phyloP scores from a whole-genome alignment of 2,888 invertebrate species.

The Pollenia labialis region DNA sequence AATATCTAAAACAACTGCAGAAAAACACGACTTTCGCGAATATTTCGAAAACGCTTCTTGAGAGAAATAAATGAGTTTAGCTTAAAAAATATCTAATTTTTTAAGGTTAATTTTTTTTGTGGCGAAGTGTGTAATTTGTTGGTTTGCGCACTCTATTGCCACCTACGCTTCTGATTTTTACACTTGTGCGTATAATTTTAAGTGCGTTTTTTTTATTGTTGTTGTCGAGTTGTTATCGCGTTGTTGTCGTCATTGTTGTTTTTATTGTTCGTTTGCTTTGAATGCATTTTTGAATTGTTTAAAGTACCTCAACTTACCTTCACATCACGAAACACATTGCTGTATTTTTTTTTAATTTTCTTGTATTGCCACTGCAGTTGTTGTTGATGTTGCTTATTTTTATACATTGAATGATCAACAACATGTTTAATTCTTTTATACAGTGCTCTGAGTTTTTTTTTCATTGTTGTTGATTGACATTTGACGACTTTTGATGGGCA shows the following conservation, averaged over 20 bases:
- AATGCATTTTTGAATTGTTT: conserved; percentile 53
- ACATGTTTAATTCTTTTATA: conserved; percentile 49
- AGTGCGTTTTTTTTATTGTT: conserved; percentile 44
- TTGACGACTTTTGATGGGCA: conserved; percentile 79
- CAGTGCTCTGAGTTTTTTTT: conserved; percentile 58
- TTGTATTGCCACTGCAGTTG: conserved; percentile 33
- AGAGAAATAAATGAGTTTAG: too few species aligned
- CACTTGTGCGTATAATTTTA: conserved; percentile 57
- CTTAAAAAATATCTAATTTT: too few species aligned
- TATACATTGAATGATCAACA: conserved; percentile 50
- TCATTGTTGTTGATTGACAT: conserved; percentile 78
- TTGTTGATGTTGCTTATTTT: conserved; percentile 25
- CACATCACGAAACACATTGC: conserved; percentile 63
- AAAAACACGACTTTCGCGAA: too few species aligned
- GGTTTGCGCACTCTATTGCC: not conserved
- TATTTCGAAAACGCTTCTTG: too few species aligned
- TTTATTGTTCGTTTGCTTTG: conserved; percentile 43
- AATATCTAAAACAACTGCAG: too few species aligned
- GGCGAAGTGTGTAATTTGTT: too few species aligned
- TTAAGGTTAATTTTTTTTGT: too few species aligned
- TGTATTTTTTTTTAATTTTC: conserved; percentile 24
- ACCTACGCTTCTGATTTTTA: conserved; percentile 21
- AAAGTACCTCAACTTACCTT: conserved; percentile 58
- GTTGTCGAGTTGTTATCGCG: too few species aligned
- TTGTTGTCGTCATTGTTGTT: conserved; percentile 2